Conservation (phyloP, 2,797 vertebrate genomes). For the Crocodylus rhombifer region DNA sequence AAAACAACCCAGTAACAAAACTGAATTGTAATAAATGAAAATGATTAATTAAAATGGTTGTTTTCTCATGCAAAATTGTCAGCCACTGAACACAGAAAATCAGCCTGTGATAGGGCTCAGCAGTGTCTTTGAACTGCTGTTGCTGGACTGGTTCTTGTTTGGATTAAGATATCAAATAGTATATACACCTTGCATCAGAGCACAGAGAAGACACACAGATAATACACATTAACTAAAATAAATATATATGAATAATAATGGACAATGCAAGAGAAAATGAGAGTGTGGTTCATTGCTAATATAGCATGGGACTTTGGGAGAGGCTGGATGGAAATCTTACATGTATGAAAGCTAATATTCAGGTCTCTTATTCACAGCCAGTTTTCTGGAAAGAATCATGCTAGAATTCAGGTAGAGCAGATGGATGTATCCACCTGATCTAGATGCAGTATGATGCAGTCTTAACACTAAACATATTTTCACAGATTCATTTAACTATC, state of each 20-base stretch:
- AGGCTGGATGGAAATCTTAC: background rate
- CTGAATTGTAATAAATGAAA: accelerated
- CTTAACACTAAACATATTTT: background rate
- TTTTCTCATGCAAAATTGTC: background rate
- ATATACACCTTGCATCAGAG: background rate
- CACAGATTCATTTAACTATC: background rate
- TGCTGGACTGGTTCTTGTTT: background rate
- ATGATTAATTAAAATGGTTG: background rate
- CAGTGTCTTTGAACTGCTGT: background rate
- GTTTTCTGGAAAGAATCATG: background rate
- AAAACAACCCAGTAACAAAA: no score
- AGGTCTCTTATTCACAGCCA: background rate
- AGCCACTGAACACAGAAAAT: background rate
- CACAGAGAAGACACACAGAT: background rate
- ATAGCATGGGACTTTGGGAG: background rate
- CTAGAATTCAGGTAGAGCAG: no score
- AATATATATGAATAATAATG: background rate
- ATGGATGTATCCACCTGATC: background rate
- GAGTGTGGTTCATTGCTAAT: background rate
- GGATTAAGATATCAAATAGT: background rate
- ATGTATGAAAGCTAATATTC: accelerated
- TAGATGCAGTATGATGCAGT: accelerated
- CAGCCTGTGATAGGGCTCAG: background rate
- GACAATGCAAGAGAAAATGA: background rate
- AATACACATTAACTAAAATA: background rate